Conservation (phyloP, 2,113 vertebrate genomes). For the Podarcis raffonei region DNA sequence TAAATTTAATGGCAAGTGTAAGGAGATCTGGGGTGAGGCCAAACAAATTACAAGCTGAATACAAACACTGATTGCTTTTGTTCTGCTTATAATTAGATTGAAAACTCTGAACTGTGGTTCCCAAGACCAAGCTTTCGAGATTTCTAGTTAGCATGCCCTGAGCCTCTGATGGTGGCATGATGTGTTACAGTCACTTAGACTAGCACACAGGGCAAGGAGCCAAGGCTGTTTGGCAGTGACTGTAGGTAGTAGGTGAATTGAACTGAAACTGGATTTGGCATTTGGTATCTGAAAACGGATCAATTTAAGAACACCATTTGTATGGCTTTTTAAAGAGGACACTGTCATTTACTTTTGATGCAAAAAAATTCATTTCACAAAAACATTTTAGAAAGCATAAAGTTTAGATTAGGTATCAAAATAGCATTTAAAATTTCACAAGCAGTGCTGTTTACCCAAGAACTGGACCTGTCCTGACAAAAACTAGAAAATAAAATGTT, state of each 20-base stretch:
- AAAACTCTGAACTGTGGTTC: not conserved
- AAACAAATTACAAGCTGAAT: not conserved
- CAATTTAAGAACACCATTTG: slow-evolving; percentile 4
- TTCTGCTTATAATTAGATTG: not conserved
- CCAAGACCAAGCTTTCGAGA: not conserved
- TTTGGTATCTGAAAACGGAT: not conserved
- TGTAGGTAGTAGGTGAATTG: not conserved
- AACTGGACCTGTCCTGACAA: not conserved
- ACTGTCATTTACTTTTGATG: slow-evolving; percentile 11
- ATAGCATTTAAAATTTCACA: slow-evolving; percentile 8
- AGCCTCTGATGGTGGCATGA: not conserved
- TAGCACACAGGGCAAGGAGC: not conserved
- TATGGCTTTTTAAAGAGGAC: slow-evolving; percentile 18
- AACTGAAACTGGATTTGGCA: not conserved
- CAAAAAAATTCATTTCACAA: not conserved
- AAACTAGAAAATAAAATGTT: slow-evolving; percentile 27
- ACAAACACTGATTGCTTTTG: not conserved
- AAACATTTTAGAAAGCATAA: not conserved
- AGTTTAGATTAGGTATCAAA: not conserved
- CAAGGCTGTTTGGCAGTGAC: not conserved
- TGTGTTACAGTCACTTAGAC: not conserved
- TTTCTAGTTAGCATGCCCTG: not conserved
- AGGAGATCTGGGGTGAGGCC: not conserved
- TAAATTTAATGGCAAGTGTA: not conserved
- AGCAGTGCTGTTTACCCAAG: slow-evolving; percentile 1